Conservation (phyloP, 2,797 vertebrate genomes). For the Labeo calbasu region DNA sequence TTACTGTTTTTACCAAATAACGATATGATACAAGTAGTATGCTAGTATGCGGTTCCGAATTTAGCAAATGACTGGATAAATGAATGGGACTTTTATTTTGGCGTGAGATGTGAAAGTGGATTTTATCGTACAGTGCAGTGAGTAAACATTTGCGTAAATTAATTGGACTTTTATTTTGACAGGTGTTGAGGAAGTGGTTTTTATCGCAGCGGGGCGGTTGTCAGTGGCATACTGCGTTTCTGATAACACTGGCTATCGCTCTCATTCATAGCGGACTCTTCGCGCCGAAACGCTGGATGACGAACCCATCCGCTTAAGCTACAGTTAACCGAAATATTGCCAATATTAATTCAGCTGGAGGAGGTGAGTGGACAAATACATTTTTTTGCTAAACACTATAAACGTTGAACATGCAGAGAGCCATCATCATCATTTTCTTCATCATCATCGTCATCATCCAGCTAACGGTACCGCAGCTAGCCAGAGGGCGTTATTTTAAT, state of each 20-base stretch:
- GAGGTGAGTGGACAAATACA: constrained; percentile 11
- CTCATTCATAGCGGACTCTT: constrained; percentile 39
- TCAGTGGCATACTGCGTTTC: constrained; percentile 20
- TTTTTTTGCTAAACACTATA: not conserved
- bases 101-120: not conserved
- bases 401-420: not conserved
- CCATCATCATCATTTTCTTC: not conserved
- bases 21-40: not conserved
- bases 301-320: not conserved
- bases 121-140: not conserved
- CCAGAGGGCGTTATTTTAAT: constrained; percentile 6
- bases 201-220: constrained; percentile 26
- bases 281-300: constrained; percentile 37
- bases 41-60: not conserved
- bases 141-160: not conserved
- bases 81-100: not conserved
- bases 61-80: not conserved
- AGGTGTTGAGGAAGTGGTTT: not conserved
- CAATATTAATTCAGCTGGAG: not conserved
- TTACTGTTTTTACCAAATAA: not conserved
- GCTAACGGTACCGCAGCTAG: constrained; percentile 31
- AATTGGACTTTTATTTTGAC: constrained; percentile 33
- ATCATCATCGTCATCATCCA: constrained; percentile 22
- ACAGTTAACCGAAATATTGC: not conserved
- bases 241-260: constrained; percentile 32